Percentiles rank a stretch among this genome's conserved stretches.
Evolutionary conservation across 2,797 vertebrate species (phyloP).

Genomic region (Iguana delicatissima): DNA sequence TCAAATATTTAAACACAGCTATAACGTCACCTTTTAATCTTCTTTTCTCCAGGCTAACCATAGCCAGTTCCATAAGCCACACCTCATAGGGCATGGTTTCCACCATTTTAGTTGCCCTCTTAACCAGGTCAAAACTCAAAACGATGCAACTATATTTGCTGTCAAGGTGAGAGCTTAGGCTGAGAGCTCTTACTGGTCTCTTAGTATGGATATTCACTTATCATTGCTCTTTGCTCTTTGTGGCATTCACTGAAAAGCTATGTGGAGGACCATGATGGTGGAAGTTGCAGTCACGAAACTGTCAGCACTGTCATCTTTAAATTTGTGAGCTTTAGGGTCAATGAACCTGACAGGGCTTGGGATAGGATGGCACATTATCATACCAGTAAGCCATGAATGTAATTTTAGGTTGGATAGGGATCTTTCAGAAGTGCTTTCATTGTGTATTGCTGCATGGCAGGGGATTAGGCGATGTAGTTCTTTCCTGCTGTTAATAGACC

Average conservation of each 20-base stretch:
- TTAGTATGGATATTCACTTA: background rate
- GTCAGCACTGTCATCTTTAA: background rate
- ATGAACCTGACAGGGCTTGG: too few species aligned
- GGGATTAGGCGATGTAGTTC: too few species aligned
- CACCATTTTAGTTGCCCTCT: too few species aligned
- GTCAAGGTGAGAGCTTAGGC: background rate
- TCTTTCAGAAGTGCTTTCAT: too few species aligned
- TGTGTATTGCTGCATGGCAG: too few species aligned
- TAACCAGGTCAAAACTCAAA: background rate
- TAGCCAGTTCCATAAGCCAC: too few species aligned
- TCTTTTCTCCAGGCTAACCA: too few species aligned
- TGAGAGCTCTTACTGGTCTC: background rate
- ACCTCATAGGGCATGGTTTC: too few species aligned
- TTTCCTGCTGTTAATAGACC: too few species aligned
- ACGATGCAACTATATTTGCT: background rate
- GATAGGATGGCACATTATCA: too few species aligned
- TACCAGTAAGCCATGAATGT: background rate
- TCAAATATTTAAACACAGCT: too few species aligned
- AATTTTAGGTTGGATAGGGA: background rate
- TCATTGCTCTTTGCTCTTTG: background rate
- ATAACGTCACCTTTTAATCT: too few species aligned
- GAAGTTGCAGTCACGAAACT: background rate
- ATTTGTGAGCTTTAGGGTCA: background rate
- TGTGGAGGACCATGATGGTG: background rate
- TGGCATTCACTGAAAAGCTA: background rate